Evolutionary conservation across 1,140 invertebrate genomes (phyloP).

Genomic region (Neuroterus valhalla): DNA sequence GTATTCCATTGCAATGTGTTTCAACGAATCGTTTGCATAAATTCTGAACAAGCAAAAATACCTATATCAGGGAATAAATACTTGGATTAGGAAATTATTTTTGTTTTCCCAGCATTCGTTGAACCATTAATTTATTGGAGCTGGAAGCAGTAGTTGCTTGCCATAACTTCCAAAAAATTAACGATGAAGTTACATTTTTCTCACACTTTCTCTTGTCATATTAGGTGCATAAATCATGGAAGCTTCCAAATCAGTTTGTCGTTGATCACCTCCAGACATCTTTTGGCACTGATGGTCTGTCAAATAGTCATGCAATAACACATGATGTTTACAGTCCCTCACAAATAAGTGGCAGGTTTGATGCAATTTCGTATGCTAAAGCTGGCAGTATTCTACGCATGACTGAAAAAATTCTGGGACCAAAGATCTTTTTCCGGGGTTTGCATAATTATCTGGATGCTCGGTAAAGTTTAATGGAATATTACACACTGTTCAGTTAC

Average conservation of each 20-base stretch:
- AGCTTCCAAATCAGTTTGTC: conserved; percentile 75
- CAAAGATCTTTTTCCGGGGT: conserved; percentile 78
- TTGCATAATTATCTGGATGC: conserved; percentile 75
- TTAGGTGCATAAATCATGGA: conserved; percentile 73
- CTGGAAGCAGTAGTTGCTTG: too few species aligned
- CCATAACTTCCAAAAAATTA: too few species aligned
- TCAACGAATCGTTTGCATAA: too few species aligned
- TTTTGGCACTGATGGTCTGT: conserved; percentile 53
- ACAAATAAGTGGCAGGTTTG: conserved; percentile 80
- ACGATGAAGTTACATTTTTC: not conserved
- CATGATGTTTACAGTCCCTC: conserved; percentile 62
- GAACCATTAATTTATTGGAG: too few species aligned
- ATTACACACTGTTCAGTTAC: too few species aligned
- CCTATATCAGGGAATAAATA: too few species aligned
- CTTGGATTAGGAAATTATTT: too few species aligned
- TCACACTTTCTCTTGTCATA: not conserved
- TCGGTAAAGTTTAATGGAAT: not conserved
- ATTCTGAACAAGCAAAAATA: too few species aligned
- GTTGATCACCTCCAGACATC: conserved; percentile 59
- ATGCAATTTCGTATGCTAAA: conserved; percentile 84
- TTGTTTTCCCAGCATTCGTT: too few species aligned
- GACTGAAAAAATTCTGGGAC: conserved; percentile 83
- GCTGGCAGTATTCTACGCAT: conserved; percentile 83
- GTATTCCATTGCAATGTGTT: too few species aligned
- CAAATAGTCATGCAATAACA: conserved; percentile 59